Base-by-base conservation (phyloP, 2,113 vertebrate species). In the Sisor rabdophorus region DNA sequence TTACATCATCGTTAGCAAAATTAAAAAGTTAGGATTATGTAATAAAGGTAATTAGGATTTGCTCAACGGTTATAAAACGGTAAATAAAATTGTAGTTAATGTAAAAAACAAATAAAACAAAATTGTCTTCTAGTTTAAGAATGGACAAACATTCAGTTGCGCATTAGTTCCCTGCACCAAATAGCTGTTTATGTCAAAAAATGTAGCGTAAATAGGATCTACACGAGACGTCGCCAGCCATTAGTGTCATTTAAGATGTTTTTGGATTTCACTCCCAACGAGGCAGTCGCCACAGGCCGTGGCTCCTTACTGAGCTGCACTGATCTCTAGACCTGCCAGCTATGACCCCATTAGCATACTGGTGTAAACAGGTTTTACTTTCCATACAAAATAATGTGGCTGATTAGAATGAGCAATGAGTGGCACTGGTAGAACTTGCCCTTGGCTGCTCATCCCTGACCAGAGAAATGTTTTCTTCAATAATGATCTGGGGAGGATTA, bases 1-100 rank as follows among this genome's bases (percentile, higher is more conserved):
- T 86, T 90, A 90, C 91, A 91, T 91, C 85, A 91, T 86, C 85
- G 87, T 85, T 86, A 88, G 86, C 88, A 89, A 85, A 84, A 84
- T 3, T 36, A 3, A 3, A 36, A 76, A 76, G 85, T 87, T 87
- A 84, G 85, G 86, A 90, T 91, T 92, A 90, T 87, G 87, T 88
- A 68, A 90, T 89, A 86, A 89, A 86, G 87, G 85, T 89, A 91
- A 91, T 89, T 90, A 92, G 88, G 89, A 90, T 89, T 91, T 90
- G 85, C 82, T 83, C 88, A 90, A 91, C 89, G 90, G 86, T n/a
- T 89, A 79, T 77, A 85, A 89, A 89, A 87, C 86, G 72, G 70
- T 71, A 72, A 74, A 24, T 72, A 78, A 75, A 60, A 36, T 56
- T 59, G 64, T 20, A 54, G n/a, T n/a, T n/a, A n/a, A n/a, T n/a